Evolutionary conservation across 2,797 vertebrate genomes (phyloP).

Genomic region (Scolopax rusticola): DNA sequence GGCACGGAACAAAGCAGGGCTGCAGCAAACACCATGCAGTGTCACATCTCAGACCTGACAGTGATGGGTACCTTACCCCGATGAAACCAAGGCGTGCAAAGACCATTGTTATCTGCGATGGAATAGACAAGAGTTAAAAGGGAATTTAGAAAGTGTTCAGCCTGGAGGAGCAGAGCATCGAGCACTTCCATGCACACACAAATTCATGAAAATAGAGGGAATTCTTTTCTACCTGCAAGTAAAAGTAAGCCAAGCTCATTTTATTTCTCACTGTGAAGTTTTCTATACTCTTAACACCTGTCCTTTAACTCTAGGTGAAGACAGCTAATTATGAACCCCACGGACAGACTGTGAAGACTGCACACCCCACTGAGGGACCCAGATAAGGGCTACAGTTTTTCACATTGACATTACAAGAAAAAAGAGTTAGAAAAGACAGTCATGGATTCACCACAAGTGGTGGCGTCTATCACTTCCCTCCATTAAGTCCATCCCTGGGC

Average conservation of each 20-base stretch:
- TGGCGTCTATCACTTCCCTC: not conserved
- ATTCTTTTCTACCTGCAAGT: not conserved
- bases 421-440: not conserved
- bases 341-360: not conserved
- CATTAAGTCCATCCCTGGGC: not conserved
- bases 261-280: not conserved
- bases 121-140: not conserved
- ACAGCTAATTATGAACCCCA: not conserved
- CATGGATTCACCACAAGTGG: not conserved
- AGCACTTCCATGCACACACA: not conserved
- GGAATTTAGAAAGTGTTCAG: not conserved
- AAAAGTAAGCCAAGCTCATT: not conserved
- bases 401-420: not conserved
- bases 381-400: not conserved
- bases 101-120: not conserved
- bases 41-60: not conserved
- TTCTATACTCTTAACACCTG: not conserved
- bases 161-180: not conserved
- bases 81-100: not conserved
- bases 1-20: fast-evolving
- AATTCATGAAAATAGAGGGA: not conserved
- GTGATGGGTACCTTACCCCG: not conserved
- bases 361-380: not conserved
- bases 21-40: not conserved
- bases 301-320: slow-evolving; percentile 2